Conservation (phyloP, 92 coral and sea anemone genomes). For the Phenganax subtilis region DNA sequence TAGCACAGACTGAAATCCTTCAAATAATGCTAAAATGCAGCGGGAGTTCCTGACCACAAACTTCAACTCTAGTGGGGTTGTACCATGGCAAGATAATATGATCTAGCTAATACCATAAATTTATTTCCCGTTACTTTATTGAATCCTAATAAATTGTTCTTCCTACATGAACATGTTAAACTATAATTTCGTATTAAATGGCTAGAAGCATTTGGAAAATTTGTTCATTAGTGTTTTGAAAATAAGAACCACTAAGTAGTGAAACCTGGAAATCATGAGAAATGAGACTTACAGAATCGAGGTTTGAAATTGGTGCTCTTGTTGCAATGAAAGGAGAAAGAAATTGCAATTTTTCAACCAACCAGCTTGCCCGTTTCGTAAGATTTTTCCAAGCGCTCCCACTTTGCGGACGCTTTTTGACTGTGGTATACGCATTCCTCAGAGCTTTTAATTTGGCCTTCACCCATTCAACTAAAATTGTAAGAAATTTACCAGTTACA, state of each 20-base stretch:
- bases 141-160: neutral
- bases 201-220: too few species aligned
- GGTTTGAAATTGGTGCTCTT: slow-evolving; percentile 41
- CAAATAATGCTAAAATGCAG: slow-evolving; percentile 33
- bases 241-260: too few species aligned
- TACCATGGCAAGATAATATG: slow-evolving; percentile 40
- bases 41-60: slow-evolving; percentile 23
- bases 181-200: neutral
- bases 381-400: slow-evolving; percentile 34
- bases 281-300: slow-evolving; percentile 18
- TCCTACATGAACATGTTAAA: neutral
- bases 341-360: slow-evolving; percentile 41
- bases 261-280: too few species aligned
- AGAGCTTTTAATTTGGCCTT: slow-evolving; percentile 23
- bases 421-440: slow-evolving; percentile 42
- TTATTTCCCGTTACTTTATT: neutral
- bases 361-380: slow-evolving; percentile 40
- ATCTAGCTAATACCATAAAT: neutral
- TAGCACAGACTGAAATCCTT: neutral
- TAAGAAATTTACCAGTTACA: too few species aligned
- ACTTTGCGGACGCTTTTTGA: slow-evolving; percentile 39
- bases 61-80: slow-evolving; percentile 28
- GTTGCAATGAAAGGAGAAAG: slow-evolving; percentile 40
- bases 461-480: too few species aligned
- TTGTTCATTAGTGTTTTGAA: too few species aligned